Base-by-base conservation (phyloP, 2,888 invertebrate species). In the Nephrotoma appendiculata region DNA sequence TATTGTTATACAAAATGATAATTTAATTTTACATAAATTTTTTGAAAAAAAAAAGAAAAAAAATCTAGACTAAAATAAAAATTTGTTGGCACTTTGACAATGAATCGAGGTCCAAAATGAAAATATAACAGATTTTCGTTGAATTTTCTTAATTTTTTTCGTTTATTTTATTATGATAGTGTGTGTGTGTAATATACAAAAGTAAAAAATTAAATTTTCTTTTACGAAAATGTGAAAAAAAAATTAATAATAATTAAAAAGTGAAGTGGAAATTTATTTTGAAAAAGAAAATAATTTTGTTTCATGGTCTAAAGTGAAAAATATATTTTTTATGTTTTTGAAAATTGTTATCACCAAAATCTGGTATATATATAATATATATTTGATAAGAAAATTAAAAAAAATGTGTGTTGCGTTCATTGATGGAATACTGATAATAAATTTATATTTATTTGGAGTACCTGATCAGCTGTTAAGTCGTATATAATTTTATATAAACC, bases 51-150 rank as follows among this genome's bases (percentile, higher is more conserved):
- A 12, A 7, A 11, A 5, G 5, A 48, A 48, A 71, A 31, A 71
- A 71, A 31, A 71, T 71, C 71, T 71, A 71, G 31, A 71, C 71
- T 71, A 11, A 71, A 71, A 71, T 31, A 31, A 71, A 52, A 71
- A 71, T 71, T 71, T 71, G 41, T 86, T 87, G 87, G 87, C 87
- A 87, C 41, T n/a, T 71, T 87, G 87, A 87, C 86, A 87, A 87
- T 87, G 86, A 57, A 87, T 57, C 86, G 85, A 86, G 86, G 87
- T 87, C 83, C 57, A 41, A 86, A 83, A 71, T 71, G 71, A 71
- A 71, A 71, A 71, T 71, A 71, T 71, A 71, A 71, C 31, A 71
- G 31, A 31, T 71, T 31, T 71, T 71, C 71, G 71, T 71, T 31
- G 7, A 31, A 31, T 12, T 48, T 48, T 71, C n/a, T 71, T 57